Evolutionary conservation across 2,113 vertebrate species (phyloP), one percentile per base, ranked within the genome.

Genomic region (Azemiops feae): DNA sequence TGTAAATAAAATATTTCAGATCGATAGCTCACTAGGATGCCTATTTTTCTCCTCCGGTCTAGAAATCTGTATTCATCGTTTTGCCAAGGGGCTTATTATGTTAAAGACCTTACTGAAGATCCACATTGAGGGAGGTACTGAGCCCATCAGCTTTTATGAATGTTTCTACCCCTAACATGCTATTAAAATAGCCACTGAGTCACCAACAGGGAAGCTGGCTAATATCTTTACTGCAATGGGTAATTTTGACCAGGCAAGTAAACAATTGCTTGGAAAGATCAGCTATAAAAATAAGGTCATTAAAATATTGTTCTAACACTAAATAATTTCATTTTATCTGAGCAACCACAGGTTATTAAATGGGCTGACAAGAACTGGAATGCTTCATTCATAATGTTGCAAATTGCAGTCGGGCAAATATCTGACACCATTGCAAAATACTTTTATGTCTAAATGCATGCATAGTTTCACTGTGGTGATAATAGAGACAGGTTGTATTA

Each of bases 121-220:
- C 92, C 97, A 94, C 96, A 96, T 97, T 92, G 97, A 98, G 94
- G 94, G 96, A 95, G 98, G 97, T 93, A 98, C 96, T 96, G 95
- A 10, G 97, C 97, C 95, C 89, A 95, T 96, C 93, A 93, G 27
- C 97, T 97, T 94, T 97, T 92, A 98, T 97, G 97, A 98, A 97
- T 45, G 96, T 97, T 52, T 94, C 96, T 89, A 97, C 96, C 18
- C 94, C 96, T 39, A 97, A 98, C 98, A 97, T 89, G 97, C 97
- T 50, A 98, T 98, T 93, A 98, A 98, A 97, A 98, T 98, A 96
- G 98, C 97, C 89, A 98, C 98, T 50, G 98, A 98, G 92, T 97
- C 97, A 87, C 98, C 97, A 34, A 98, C 98, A 5, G 98, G 98
- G 93, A 98, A 96, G 97, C 97, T 98, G 58, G 98, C 98, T 50